phyloP scores from a whole-genome alignment of 2,797 vertebrate genomes.

The Pristis pectinata region DNA sequence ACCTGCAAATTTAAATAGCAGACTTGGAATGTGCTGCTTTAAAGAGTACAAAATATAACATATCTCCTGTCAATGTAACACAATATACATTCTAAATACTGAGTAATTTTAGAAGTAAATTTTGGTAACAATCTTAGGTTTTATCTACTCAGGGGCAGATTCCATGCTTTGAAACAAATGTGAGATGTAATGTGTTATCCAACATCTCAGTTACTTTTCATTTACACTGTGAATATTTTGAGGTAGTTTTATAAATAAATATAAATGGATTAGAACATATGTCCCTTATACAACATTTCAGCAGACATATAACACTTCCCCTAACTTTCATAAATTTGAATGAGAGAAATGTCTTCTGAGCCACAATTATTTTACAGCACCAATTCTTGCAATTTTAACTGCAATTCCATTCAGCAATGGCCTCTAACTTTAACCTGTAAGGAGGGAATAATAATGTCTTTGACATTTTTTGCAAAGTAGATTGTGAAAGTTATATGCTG shows the following conservation, averaged over 20 bases:
- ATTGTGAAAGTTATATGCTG: no score
- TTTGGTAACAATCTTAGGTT: neutral
- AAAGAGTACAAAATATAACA: neutral
- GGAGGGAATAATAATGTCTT: neutral
- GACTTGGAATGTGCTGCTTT: neutral
- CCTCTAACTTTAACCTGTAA: neutral
- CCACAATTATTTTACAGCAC: neutral
- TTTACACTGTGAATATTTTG: constrained; percentile 1
- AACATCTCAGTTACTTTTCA: neutral
- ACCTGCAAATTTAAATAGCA: neutral
- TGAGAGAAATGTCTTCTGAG: neutral
- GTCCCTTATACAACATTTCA: neutral
- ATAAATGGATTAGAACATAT: neutral
- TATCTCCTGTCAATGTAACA: neutral
- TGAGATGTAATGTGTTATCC: neutral
- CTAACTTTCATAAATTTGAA: neutral
- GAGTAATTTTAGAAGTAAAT: neutral
- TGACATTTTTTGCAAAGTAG: neutral
- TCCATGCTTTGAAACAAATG: neutral
- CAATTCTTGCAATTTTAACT: neutral
- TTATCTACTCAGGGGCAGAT: neutral
- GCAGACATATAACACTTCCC: neutral
- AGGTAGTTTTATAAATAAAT: neutral
- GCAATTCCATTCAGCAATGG: neutral
- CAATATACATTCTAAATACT: neutral